phyloP scores from a whole-genome alignment of 2,888 invertebrate species.

The Himalopsyche japonica region DNA sequence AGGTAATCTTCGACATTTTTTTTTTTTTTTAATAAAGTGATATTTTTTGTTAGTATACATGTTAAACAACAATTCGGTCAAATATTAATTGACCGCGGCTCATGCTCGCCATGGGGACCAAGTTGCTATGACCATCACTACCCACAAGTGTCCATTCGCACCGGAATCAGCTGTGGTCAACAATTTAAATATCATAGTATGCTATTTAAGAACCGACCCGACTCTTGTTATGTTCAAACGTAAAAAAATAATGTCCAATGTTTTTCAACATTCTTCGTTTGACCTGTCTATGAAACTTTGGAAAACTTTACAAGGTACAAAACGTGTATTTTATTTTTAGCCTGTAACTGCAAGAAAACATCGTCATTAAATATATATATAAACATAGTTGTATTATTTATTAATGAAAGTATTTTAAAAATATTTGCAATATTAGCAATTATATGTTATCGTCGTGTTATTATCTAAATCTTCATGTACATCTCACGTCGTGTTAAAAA shows the following conservation, averaged over 20 bases:
- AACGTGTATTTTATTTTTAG: neutral
- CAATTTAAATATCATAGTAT: neutral
- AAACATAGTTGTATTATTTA: slow-evolving; percentile 19
- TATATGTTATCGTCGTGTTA: slow-evolving; percentile 29
- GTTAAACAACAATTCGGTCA: neutral
- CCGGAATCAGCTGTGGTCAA: neutral
- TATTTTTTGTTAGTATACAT: neutral
- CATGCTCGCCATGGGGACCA: neutral
- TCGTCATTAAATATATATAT: neutral
- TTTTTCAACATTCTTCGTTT: neutral
- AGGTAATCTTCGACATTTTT: neutral
- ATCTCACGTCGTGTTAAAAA: slow-evolving; percentile 23
- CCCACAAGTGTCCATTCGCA: neutral
- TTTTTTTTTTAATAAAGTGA: neutral
- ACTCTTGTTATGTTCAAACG: neutral
- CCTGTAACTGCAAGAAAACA: neutral
- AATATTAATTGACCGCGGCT: neutral
- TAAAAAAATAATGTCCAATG: neutral
- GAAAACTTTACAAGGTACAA: neutral
- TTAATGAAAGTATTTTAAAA: slow-evolving; percentile 18
- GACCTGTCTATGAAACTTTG: neutral
- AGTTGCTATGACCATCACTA: neutral
- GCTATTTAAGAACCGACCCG: neutral
- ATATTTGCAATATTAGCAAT: slow-evolving; percentile 37
- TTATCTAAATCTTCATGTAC: slow-evolving; percentile 21